These are phyloP conservation scores for Lucilia sericata DNA, from an alignment of 1,140 invertebrate species.

Conservation along the genomic window DNA sequence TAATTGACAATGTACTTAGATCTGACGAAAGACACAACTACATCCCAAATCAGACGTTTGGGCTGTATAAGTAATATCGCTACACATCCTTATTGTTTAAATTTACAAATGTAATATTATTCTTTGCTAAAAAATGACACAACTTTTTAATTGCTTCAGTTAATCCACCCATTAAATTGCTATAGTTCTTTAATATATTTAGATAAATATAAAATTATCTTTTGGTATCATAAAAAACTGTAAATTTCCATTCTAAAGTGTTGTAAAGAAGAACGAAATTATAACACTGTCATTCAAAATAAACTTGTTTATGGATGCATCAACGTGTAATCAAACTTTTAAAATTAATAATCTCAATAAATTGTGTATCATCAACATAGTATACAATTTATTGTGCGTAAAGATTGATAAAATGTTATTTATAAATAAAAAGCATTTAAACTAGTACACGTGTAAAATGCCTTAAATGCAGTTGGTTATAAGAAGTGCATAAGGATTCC, in stretches of 20 bases:
- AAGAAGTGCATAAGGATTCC: not conserved
- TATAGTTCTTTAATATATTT: too few species aligned
- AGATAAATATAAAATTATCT: too few species aligned
- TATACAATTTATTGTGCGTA: not conserved
- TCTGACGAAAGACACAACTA: too few species aligned
- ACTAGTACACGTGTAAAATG: not conserved
- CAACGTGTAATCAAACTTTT: slow-evolving; percentile 5
- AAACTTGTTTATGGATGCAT: not conserved
- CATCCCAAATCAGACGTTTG: too few species aligned
- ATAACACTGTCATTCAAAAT: slow-evolving; percentile 11
- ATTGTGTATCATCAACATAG: not conserved
- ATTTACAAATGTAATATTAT: too few species aligned
- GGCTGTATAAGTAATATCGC: too few species aligned
- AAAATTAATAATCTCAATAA: not conserved
- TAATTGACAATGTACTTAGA: too few species aligned
- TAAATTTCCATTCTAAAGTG: not conserved
- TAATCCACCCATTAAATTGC: too few species aligned
- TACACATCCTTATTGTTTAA: too few species aligned
- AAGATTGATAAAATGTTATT: slow-evolving; percentile 2
- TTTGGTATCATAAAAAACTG: not conserved
- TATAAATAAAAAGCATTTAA: not conserved
- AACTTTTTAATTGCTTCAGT: too few species aligned
- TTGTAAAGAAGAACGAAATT: not conserved
- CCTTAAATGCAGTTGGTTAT: too few species aligned
- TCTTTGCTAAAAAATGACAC: too few species aligned